Conservation (phyloP, 2,113 vertebrate species). For the Pseudorasbora parva region DNA sequence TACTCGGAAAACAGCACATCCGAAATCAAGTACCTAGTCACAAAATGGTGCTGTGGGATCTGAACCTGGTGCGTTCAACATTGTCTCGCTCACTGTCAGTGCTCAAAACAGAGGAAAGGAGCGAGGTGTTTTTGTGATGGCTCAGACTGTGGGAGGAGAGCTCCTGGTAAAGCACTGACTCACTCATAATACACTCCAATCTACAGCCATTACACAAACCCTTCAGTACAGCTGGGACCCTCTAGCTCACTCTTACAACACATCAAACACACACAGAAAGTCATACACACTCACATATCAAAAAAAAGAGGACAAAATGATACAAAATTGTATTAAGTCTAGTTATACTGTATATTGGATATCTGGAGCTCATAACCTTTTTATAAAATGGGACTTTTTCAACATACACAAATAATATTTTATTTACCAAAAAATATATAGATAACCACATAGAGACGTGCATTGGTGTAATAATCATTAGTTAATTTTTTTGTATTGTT, state of each 20-base stretch:
- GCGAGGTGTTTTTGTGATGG: background rate
- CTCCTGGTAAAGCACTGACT: constrained; percentile 26
- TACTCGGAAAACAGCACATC: constrained; percentile 7
- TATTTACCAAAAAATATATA: background rate
- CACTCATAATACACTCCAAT: constrained; percentile 1
- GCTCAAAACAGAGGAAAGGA: constrained; percentile 6
- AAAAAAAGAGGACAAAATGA: background rate
- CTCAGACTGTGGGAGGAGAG: constrained; percentile 22
- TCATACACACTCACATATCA: background rate
- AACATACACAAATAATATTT: background rate
- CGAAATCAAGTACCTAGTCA: background rate
- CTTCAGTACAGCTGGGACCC: constrained; percentile 31
- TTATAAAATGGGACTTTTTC: background rate
- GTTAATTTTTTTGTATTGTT: background rate
- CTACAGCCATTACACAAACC: constrained; percentile 25
- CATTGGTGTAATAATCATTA: background rate
- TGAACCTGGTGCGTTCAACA: background rate
- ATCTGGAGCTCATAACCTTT: background rate
- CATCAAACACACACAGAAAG: background rate
- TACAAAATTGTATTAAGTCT: background rate
- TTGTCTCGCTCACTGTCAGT: background rate
- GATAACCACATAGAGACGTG: background rate
- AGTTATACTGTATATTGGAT: background rate
- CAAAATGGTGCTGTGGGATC: background rate
- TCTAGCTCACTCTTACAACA: background rate